phyloP scores from a whole-genome alignment of 2,888 invertebrate genomes.

The Synanthedon tipuliformis region DNA sequence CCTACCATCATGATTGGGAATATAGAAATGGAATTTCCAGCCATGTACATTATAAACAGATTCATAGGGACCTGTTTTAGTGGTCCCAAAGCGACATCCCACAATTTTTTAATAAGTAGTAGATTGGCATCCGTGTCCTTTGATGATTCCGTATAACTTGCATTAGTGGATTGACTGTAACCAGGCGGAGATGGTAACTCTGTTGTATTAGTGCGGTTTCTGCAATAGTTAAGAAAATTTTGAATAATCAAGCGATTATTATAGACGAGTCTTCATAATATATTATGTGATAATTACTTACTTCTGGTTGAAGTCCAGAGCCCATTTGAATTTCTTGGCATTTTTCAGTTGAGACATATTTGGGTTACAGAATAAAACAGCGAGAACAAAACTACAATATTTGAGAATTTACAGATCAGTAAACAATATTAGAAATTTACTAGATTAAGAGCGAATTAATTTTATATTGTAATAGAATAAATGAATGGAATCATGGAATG shows the following conservation, averaged over 20 bases:
- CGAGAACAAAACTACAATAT: neutral
- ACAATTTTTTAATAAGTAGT: slow-evolving; percentile 92
- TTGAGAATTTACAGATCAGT: no score
- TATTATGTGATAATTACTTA: slow-evolving; percentile 23
- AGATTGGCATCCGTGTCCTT: slow-evolving; percentile 86
- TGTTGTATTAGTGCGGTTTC: slow-evolving; percentile 31
- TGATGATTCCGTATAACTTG: slow-evolving; percentile 81
- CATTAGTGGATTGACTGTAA: slow-evolving; percentile 79
- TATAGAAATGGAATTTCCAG: slow-evolving; percentile 98
- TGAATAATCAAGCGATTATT: neutral
- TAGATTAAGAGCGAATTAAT: no score
- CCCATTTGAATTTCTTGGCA: slow-evolving; percentile 73
- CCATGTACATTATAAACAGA: slow-evolving; percentile 99
- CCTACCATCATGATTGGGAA: slow-evolving; percentile 99
- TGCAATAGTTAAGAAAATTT: slow-evolving; percentile 14
- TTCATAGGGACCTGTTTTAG: slow-evolving; percentile 99
- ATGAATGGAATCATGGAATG: no score
- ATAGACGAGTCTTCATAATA: neutral
- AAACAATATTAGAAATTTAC: no score
- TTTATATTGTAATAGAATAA: no score
- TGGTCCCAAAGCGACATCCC: slow-evolving; percentile 96
- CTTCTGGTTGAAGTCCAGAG: slow-evolving; percentile 73
- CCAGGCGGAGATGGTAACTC: slow-evolving; percentile 87
- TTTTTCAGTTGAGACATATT: slow-evolving; percentile 50
- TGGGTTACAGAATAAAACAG: neutral